Evolutionary conservation across 2,888 invertebrate genomes (phyloP).

Genomic region (Chloroclystis v-ata): DNA sequence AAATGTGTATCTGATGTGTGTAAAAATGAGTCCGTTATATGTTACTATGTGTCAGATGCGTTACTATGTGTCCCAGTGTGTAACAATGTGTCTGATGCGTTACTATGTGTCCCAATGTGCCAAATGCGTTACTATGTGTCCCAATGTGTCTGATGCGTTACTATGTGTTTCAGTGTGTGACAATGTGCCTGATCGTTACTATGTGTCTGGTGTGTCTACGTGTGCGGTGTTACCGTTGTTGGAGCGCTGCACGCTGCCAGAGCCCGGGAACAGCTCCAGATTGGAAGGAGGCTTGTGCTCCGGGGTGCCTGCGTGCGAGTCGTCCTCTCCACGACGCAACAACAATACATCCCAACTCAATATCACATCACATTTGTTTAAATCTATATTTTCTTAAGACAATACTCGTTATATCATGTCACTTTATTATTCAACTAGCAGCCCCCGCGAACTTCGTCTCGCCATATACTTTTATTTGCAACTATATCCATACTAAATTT

Average conservation of each 20-base stretch:
- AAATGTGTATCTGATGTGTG: too few species aligned
- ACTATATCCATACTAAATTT: too few species aligned
- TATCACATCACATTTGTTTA: slow-evolving; percentile 14
- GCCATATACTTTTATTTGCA: too few species aligned
- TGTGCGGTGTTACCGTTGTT: slow-evolving; percentile 84
- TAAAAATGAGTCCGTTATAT: too few species aligned
- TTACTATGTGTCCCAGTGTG: background rate
- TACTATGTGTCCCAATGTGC: background rate
- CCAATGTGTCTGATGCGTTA: background rate
- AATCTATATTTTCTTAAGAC: too few species aligned
- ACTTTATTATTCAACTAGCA: too few species aligned
- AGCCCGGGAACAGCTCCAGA: slow-evolving; percentile 83
- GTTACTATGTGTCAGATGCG: background rate
- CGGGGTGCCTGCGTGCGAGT: slow-evolving; percentile 79
- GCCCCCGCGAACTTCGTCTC: too few species aligned
- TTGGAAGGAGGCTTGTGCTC: slow-evolving; percentile 84
- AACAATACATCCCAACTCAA: slow-evolving; percentile 52
- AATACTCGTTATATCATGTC: too few species aligned
- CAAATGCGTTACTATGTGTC: background rate
- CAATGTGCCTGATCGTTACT: slow-evolving; percentile 4
- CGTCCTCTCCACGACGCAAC: slow-evolving; percentile 62
- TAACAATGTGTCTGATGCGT: background rate
- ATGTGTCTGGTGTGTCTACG: slow-evolving; percentile 18
- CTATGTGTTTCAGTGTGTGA: background rate
- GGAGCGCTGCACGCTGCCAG: slow-evolving; percentile 82